Evolutionary conservation across 2,888 invertebrate species (phyloP).

Genomic region (Mimumesa dahlbomi): DNA sequence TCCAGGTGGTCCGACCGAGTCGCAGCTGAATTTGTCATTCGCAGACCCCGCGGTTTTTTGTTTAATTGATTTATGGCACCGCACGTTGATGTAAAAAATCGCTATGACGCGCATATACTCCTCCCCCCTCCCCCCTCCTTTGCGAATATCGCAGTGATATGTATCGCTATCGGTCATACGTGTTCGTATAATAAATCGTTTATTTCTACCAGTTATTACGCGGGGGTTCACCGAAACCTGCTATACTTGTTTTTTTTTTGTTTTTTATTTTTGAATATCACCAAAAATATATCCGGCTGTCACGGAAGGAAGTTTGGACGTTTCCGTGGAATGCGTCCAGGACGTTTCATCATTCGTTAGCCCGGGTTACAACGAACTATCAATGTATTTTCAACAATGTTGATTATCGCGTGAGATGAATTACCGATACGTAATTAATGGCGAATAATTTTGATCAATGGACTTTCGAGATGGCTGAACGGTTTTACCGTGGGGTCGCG

Average conservation of each 20-base stretch:
- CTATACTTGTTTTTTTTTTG: neutral
- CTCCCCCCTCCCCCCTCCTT: too few species aligned
- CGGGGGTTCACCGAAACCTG: neutral
- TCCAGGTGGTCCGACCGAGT: constrained; percentile 46
- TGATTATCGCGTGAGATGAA: too few species aligned
- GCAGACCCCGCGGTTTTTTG: constrained; percentile 50
- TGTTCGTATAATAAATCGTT: constrained; percentile 14
- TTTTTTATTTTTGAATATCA: neutral
- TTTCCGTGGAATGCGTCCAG: too few species aligned
- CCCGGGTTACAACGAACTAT: too few species aligned
- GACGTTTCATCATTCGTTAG: too few species aligned
- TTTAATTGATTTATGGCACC: constrained; percentile 59
- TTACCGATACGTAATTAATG: too few species aligned
- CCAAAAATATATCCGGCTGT: neutral
- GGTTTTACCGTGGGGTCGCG: too few species aligned
- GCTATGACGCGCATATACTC: constrained; percentile 22
- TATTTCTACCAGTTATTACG: constrained; percentile 15
- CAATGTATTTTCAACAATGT: too few species aligned
- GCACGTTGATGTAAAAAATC: constrained; percentile 51
- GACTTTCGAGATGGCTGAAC: too few species aligned
- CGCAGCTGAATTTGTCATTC: constrained; percentile 55
- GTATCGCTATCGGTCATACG: constrained; percentile 19
- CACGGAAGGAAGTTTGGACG: neutral
- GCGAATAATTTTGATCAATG: too few species aligned
- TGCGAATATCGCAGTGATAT: neutral